These are phyloP conservation scores for Cryptophagus acutangulus DNA, from an alignment of 2,888 invertebrate genomes.

Conservation along the genomic window DNA sequence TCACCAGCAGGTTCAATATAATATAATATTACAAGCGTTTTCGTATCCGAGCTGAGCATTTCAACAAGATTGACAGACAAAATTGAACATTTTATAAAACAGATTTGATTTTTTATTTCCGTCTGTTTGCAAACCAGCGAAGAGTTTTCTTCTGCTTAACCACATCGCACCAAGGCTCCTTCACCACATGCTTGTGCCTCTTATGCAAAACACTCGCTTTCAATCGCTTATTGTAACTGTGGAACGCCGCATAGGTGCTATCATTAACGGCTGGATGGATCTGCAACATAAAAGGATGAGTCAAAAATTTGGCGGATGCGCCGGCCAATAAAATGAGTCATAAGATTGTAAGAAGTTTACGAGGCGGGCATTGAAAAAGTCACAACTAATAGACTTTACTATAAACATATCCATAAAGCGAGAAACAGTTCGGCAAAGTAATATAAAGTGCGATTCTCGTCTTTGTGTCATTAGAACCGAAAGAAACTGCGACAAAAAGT, in stretches of 20 bases:
- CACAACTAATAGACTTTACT: too few relatives aligned
- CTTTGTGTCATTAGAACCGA: too few relatives aligned
- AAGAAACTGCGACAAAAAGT: conserved; percentile 37
- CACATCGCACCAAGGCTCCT: conserved; percentile 31
- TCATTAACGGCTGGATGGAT: conserved; percentile 31
- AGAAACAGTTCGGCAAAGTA: too few relatives aligned
- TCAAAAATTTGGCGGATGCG: too few relatives aligned
- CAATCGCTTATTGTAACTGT: conserved; percentile 34
- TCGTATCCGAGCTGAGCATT: conserved; percentile 33
- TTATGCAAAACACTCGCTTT: conserved; percentile 33
- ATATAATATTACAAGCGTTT: conserved; percentile 32
- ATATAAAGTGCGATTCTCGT: too few relatives aligned
- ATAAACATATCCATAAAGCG: too few relatives aligned
- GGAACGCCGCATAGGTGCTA: conserved; percentile 31
- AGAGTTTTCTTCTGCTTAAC: conserved; percentile 28
- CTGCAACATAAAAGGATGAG: too few relatives aligned
- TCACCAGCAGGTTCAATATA: conserved; percentile 33
- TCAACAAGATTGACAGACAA: conserved; percentile 33
- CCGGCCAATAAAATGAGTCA: too few relatives aligned
- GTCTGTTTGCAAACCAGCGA: conserved; percentile 24
- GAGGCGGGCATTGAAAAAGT: too few relatives aligned
- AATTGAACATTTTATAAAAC: conserved; percentile 35
- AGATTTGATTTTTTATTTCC: too few relatives aligned
- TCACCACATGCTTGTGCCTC: conserved; percentile 29
- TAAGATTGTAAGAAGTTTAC: too few relatives aligned